A percentile compares a stretch with the other conserved stretches of the same genome.
Evolutionary conservation across 2,113 vertebrate species (phyloP).

Genomic region (Eulacestoma nigropectus): DNA sequence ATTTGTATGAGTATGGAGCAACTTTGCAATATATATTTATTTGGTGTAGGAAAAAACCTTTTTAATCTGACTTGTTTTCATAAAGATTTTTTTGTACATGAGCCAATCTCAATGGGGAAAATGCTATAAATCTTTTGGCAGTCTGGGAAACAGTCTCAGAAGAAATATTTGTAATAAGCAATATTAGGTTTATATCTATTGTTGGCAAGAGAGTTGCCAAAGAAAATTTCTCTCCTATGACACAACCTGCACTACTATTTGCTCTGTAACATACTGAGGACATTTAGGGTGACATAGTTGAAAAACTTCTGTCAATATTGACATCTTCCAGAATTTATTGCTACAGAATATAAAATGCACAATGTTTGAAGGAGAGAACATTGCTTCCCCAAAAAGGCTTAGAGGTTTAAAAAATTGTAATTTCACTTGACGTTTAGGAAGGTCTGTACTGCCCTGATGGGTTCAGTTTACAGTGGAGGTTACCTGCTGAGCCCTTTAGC

Average conservation of each 20-base stretch:
- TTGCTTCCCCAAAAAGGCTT: background rate
- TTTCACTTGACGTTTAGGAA: background rate
- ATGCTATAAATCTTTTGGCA: background rate
- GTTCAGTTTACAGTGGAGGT: background rate
- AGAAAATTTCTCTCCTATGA: background rate
- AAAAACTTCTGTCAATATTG: background rate
- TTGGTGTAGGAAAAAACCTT: background rate
- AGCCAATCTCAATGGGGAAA: background rate
- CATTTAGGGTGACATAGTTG: background rate
- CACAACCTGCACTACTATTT: background rate
- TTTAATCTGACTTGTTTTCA: background rate
- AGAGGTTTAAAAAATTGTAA: background rate
- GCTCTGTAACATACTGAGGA: background rate
- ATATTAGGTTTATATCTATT: conserved; percentile 34
- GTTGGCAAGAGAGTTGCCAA: background rate
- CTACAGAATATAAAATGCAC: background rate
- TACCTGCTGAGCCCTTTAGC: background rate
- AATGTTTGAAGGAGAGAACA: background rate
- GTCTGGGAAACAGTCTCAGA: background rate
- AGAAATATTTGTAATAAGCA: conserved; percentile 24
- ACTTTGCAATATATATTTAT: background rate
- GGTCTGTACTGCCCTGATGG: background rate
- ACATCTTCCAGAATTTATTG: background rate
- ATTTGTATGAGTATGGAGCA: background rate
- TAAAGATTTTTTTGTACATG: background rate